A percentile compares a stretch with the other conserved stretches of the same genome.
These are phyloP conservation scores for Dryococelus australis DNA, from an alignment of 2,888 invertebrate genomes.

Conservation along the genomic window DNA sequence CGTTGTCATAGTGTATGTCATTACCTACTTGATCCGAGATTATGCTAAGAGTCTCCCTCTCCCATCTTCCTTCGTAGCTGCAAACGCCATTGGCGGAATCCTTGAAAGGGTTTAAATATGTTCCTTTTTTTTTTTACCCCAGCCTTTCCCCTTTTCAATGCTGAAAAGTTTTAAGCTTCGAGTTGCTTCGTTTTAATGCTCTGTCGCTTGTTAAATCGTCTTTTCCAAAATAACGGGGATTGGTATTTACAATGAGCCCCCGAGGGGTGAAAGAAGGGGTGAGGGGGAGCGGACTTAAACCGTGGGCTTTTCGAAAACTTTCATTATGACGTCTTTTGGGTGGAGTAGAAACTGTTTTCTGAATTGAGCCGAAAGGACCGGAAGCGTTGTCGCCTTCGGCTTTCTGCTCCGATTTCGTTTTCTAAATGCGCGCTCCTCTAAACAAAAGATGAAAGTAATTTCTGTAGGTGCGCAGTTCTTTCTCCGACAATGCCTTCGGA, in stretches of 20 bases:
- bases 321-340: conserved; percentile 3
- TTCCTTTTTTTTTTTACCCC: not conserved
- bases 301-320: not conserved
- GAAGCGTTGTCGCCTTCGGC: not conserved
- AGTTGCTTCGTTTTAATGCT: conserved; percentile 30
- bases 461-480: not conserved
- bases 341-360: not conserved
- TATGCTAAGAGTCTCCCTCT: conserved; percentile 20
- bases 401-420: not conserved
- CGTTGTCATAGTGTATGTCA: conserved; percentile 25
- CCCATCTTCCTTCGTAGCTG: not conserved
- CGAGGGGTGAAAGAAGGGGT: not conserved
- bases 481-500: no score
- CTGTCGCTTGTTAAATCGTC: conserved; percentile 29
- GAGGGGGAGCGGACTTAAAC: not conserved
- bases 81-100: conserved; percentile 20
- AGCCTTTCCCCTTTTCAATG: not conserved
- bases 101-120: conserved; percentile 26
- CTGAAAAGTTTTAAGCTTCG: conserved; percentile 20
- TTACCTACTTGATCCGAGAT: conserved; percentile 29
- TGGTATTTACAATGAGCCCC: conserved; percentile 27
- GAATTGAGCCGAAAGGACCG: conserved; percentile 8
- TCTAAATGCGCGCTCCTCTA: not conserved
- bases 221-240: conserved; percentile 28
- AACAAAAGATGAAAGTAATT: not conserved